Evolutionary conservation across 1,140 invertebrate genomes (phyloP), one percentile per base, ranked within the genome.

Genomic region (Whitmania pigra): DNA sequence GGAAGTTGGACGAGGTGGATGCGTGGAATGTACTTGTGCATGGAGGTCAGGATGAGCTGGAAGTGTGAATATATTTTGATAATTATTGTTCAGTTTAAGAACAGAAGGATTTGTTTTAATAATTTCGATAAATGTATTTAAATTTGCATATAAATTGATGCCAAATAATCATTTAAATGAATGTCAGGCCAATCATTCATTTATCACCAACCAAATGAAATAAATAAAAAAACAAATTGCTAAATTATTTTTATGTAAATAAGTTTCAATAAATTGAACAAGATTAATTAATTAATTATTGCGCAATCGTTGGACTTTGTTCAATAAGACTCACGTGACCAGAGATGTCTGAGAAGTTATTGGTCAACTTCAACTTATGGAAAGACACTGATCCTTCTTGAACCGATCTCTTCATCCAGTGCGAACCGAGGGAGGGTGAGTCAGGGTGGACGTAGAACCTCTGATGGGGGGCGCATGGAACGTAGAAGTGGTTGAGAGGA

Each of bases 21-120:
- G 83, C 95, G 87, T 73, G 96, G 95, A 86, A 98, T 95, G 86
- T 99, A 99, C 85, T 99, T 99, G 88, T 99, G 96, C 96, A 99
- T 99, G 77, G 96, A 99, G 84, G 96, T 97, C 76, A 97, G 86
- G 84, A 97, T 95, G 81, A 92, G 95, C 93, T 97, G 88, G 22
- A 31, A 63, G 11, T 22, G 57, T 22, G 13, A 49, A 5, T 49
- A 17, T 49, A 15, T 49, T 49, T 15, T 7, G 15, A 11, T 5
- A 49, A 13, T 49, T 6, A 43, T 13, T 4, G 43, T 49, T 49
- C 13, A 11, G 13, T 49, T 49, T 17, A 5, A 17, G 9, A 49
- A 49, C 0, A 7, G 9, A 49, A 49, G 2, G 15, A 49, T 49
- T 49, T 17, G 13, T 49, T 17, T 49, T 11, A 49, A 49, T 49